Evolutionary conservation across 2,113 vertebrate species (phyloP).

Genomic region (Actenoides lindsayi): DNA sequence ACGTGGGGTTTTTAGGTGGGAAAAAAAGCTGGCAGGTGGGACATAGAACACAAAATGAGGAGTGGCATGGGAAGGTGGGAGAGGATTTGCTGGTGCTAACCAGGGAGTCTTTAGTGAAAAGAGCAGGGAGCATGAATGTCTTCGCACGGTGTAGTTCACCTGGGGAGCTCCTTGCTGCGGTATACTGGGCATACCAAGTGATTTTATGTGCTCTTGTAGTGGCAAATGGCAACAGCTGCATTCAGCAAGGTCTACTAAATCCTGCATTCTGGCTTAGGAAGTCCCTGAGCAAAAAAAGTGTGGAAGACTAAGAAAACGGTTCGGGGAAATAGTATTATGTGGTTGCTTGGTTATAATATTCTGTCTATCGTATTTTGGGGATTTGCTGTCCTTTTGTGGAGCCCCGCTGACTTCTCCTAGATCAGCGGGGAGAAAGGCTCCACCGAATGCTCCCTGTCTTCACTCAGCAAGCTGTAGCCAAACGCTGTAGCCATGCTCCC

Average conservation of each 20-base stretch:
- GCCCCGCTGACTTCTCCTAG: neutral
- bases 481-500: neutral
- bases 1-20: neutral
- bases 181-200: neutral
- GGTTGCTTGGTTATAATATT: neutral
- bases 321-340: neutral
- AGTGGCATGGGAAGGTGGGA: neutral
- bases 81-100: neutral
- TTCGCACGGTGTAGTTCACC: neutral
- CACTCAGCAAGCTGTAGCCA: neutral
- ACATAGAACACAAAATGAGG: neutral
- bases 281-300: neutral
- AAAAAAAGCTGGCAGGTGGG: neutral
- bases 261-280: neutral
- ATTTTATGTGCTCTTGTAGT: neutral
- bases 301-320: neutral
- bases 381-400: neutral
- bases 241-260: neutral
- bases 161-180: neutral
- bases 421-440: neutral
- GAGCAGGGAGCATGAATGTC: neutral
- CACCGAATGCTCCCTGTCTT: accelerated
- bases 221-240: neutral
- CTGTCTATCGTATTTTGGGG: neutral
- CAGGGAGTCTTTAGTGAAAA: neutral